Conservation (phyloP, 2,888 invertebrate species). For the Drosophila flavopinicola region DNA sequence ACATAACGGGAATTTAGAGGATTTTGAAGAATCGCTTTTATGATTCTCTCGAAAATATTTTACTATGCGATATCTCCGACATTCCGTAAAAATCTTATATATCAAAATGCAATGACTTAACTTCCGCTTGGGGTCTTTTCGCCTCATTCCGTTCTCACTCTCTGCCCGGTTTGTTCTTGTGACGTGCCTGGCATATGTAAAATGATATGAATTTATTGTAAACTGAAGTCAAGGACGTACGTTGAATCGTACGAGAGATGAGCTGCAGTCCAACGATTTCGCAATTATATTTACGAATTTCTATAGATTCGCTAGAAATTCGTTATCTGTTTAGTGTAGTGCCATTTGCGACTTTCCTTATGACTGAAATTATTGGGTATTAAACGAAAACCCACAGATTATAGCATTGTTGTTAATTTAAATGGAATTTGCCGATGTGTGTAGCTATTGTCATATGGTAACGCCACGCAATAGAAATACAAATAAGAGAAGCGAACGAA, state of each 20-base stretch:
- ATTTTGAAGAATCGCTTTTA: neutral
- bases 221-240: constrained; percentile 41
- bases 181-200: constrained; percentile 52
- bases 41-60: neutral
- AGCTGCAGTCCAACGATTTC: constrained; percentile 17
- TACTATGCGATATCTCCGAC: neutral
- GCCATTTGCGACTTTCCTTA: constrained; percentile 12
- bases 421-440: constrained; percentile 34
- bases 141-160: neutral
- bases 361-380: constrained; percentile 9
- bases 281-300: constrained; percentile 15
- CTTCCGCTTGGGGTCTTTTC: constrained; percentile 51
- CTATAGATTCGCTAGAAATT: constrained; percentile 29
- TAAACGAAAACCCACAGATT: constrained; percentile 3
- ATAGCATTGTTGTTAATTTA: constrained; percentile 33
- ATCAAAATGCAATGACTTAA: constrained; percentile 40
- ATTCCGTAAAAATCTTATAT: constrained; percentile 8
- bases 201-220: constrained; percentile 36
- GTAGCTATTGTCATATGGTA: constrained; percentile 26
- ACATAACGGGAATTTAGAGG: neutral
- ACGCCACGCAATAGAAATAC: constrained; percentile 12
- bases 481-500: constrained; percentile 8
- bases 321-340: constrained; percentile 26
- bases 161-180: no score
- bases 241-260: constrained; percentile 20